Conservation (phyloP, 2,113 vertebrate species). For the Dromiciops gliroides region DNA sequence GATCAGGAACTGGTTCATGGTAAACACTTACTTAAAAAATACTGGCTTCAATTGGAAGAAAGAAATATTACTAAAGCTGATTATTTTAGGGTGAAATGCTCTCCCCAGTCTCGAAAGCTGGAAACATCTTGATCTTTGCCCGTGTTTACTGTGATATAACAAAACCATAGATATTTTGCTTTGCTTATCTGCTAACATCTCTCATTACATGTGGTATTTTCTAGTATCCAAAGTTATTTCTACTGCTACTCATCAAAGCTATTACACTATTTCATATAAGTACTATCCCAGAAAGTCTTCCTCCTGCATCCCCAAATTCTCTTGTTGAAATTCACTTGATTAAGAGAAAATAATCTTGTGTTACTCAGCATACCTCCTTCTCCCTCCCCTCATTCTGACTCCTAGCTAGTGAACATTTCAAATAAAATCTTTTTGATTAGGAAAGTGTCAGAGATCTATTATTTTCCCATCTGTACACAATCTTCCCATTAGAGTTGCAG, state of each 20-base stretch:
- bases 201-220: neutral
- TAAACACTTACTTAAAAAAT: neutral
- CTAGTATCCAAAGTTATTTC: neutral
- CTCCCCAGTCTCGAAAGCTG: conserved; percentile 13
- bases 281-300: neutral
- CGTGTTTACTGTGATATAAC: neutral
- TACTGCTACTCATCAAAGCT: conserved; percentile 5
- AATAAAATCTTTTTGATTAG: conserved; percentile 60
- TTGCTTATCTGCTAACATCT: neutral
- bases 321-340: conserved; percentile 41
- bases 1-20: neutral
- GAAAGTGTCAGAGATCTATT: conserved; percentile 61
- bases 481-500: conserved; percentile 59
- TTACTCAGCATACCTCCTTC: conserved; percentile 56
- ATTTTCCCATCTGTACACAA: conserved; percentile 71
- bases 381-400: conserved; percentile 54
- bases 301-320: conserved; percentile 49
- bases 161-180: neutral
- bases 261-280: conserved; percentile 41
- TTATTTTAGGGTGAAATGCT: conserved; percentile 1
- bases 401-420: conserved; percentile 61
- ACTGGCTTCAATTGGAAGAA: neutral
- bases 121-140: neutral
- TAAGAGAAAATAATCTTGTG: neutral
- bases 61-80: neutral